Evolutionary conservation across 1,140 invertebrate genomes (phyloP), one percentile per base, ranked within the genome.

Genomic region (Zaprionus ghesquierei): DNA sequence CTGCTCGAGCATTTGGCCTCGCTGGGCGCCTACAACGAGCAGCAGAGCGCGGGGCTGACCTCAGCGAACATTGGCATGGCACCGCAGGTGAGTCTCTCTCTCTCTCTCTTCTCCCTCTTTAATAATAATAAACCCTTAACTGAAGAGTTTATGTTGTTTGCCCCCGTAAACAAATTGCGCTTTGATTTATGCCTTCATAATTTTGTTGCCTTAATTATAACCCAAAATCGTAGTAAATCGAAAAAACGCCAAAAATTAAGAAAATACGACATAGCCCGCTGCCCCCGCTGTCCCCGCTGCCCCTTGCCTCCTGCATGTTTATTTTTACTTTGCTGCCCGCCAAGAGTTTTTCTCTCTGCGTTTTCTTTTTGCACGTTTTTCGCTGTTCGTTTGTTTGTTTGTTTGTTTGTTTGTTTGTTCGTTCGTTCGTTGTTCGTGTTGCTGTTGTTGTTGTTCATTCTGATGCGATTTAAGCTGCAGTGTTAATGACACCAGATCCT

Each of bases 1-100:
- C 93, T 99, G 6, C 92, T 99, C 44, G 98, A 99, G 82, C 98
- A 99, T 92, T 97, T 98, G 78, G 95, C 97, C 61, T 95, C 96
- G 1, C 93, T 99, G 65, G 97, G 99, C 0, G 93, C 92, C 20
- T 93, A 93, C 77, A 92, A 91, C 44, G 91, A 92, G 62, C 92
- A 92, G 38, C 82, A 91, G 62, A 77, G 73, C 29, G 66, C 91
- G 18, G 90, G 90, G 38, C 76, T 92, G 33, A 91, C 91, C 75
- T 92, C 93, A 35, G 93, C 94, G 33, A 94, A 94, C 77, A 93
- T 95, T 63, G 94, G 94, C 22, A 93, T 95, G 89, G 92, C 94
- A 68, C 94, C 94, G 58, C 94, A 95, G 94, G 94, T 95, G 91
- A 79, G 79, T 60, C 25, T 15, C 8, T 15, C 12, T 20, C 20